Evolutionary conservation across 1,140 invertebrate genomes (phyloP), one percentile per base, ranked within the genome.

Genomic region (Copidosoma floridanum): DNA sequence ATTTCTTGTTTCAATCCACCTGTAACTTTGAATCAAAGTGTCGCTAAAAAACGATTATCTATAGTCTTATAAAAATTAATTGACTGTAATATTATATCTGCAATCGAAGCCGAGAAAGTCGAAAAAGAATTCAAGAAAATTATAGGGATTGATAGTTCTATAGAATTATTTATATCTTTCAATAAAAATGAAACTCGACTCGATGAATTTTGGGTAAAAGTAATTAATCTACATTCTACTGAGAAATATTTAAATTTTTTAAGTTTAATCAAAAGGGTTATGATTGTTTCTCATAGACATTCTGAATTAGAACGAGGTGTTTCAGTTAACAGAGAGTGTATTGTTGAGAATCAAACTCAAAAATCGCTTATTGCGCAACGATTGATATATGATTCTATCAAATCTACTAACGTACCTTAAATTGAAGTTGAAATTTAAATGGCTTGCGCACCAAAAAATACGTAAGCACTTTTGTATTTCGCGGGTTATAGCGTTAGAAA

Each of bases 261-360:
- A 12, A 62, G 24, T 26, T 66, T 27, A 40, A 52, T 18, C 27
- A 64, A 38, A 53, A 57, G 7, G n/a, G n/a, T n/a, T n/a, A n/a
- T n/a, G n/a, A n/a, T n/a, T n/a, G n/a, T n/a, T n/a, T n/a, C n/a
- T n/a, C 66, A 68, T 58, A 62, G 66, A 3, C 68, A 68, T 52
- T 61, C 66, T 24, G 51, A 43, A 14, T 38, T 66, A 16, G 68
- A 69, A 57, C 59, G 66, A 54, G 66, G 61, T 16, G 66, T 69
- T 51, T 69, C 66, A 3, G 51, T 68, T 1, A 68, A 69, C 23
- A 61, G 64, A 46, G 68, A 67, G 18, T 63, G 60, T 44, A 58
- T 69, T 35, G 52, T 64, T 8, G 61, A 66, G 46, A 68, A 69
- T 60, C 55, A 66, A 35, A 43, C 35, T 29, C 59, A 66, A 35